A percentile compares a stretch with the other conserved stretches of the same genome.
Conservation (phyloP, 2,888 invertebrate genomes). For the Phalera bucephala region DNA sequence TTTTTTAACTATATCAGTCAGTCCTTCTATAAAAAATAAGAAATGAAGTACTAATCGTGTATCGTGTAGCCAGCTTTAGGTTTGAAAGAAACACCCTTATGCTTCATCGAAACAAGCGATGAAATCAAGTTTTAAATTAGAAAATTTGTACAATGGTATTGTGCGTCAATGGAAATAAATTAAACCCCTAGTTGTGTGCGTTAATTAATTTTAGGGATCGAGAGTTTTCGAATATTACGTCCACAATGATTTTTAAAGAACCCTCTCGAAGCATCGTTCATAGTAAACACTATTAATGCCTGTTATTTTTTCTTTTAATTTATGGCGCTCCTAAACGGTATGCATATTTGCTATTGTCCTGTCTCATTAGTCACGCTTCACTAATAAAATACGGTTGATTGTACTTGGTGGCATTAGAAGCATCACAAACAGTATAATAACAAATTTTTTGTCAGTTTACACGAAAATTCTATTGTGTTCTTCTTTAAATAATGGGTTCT, state of each 20-base stretch:
- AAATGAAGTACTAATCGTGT: too few species aligned
- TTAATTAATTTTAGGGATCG: conserved; percentile 48
- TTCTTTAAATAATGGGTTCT: too few species aligned
- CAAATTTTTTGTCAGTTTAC: too few species aligned
- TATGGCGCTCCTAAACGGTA: not conserved
- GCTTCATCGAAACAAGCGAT: conserved; percentile 25
- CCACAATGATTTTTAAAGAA: conserved; percentile 18
- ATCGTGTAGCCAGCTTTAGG: too few species aligned
- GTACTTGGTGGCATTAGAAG: too few species aligned
- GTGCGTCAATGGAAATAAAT: conserved; percentile 43
- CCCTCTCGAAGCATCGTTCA: not conserved
- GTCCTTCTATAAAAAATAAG: too few species aligned
- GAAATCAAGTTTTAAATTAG: conserved; percentile 61
- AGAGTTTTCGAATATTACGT: conserved; percentile 26
- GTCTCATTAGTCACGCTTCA: not conserved
- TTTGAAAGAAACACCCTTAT: too few species aligned
- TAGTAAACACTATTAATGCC: too few species aligned
- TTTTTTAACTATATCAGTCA: too few species aligned
- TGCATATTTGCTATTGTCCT: not conserved
- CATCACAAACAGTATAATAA: too few species aligned
- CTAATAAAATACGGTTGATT: not conserved
- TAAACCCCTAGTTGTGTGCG: conserved; percentile 38
- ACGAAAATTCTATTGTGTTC: too few species aligned
- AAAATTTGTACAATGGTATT: conserved; percentile 48
- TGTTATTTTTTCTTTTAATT: not conserved